Conservation (phyloP, 2,797 vertebrate species). For the Pseudomugil tenellus region DNA sequence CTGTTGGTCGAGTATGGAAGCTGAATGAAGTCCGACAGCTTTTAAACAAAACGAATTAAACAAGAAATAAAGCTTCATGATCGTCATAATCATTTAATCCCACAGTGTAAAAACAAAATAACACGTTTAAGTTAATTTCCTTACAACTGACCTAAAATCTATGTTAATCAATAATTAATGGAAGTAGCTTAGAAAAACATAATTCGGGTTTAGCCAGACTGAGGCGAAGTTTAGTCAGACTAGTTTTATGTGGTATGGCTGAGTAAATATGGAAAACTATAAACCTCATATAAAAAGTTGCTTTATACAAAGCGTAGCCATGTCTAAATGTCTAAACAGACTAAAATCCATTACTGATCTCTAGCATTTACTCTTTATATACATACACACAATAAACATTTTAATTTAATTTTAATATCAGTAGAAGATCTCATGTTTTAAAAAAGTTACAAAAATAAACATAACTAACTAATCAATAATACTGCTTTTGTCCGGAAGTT, state of each 20-base stretch:
- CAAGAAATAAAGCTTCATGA: background rate
- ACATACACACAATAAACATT: too few species aligned
- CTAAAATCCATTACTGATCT: too few species aligned
- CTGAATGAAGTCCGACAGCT: constrained; percentile 21
- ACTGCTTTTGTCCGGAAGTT: background rate
- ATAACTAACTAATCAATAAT: background rate
- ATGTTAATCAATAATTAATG: background rate
- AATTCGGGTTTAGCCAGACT: background rate
- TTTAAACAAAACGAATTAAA: constrained; percentile 2
- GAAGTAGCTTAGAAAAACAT: background rate
- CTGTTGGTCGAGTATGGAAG: constrained; percentile 12
- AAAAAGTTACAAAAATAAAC: constrained; percentile 5
- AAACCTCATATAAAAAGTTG: background rate
- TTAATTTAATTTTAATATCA: too few species aligned
- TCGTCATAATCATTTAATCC: too few species aligned
- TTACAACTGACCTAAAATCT: background rate
- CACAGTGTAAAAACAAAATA: background rate
- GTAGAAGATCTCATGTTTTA: too few species aligned
- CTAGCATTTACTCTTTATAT: too few species aligned
- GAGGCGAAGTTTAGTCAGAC: background rate
- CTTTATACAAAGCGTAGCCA: constrained; percentile 23
- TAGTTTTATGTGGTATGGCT: background rate
- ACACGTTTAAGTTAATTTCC: background rate
- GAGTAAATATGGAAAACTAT: background rate
- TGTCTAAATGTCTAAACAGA: too few species aligned